Percentiles rank a stretch among this genome's conserved stretches.
These are phyloP conservation scores for Cerastoderma edule DNA, from an alignment of 2,888 invertebrate species.

Conservation along the genomic window DNA sequence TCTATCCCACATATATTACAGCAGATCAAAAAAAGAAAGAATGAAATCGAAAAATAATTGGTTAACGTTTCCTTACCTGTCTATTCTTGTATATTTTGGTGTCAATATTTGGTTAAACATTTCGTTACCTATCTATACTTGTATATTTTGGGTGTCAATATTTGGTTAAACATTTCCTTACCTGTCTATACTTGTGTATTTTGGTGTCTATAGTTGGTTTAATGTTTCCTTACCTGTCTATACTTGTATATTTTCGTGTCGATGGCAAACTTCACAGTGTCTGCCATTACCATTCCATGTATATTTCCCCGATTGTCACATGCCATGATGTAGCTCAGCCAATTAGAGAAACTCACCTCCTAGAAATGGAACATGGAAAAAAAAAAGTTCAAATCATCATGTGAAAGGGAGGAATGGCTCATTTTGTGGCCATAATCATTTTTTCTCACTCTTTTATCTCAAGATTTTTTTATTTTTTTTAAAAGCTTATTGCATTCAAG, in stretches of 20 bases:
- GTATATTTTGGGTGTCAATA: neutral
- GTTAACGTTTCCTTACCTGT: no score
- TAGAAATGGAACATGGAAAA: conserved; percentile 37
- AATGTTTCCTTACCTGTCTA: conserved; percentile 52
- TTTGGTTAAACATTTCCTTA: no score
- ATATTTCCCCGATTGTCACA: conserved; percentile 51
- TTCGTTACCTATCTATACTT: neutral
- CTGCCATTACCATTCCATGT: conserved; percentile 18
- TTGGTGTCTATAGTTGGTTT: no score
- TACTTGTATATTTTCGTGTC: conserved; percentile 42
- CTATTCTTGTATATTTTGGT: no score
- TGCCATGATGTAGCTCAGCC: conserved; percentile 42
- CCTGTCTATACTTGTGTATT: conserved; percentile 41
- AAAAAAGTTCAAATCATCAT: neutral
- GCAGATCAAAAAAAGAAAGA: no score
- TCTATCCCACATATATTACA: no score
- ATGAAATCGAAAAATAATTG: no score
- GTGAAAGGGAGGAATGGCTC: neutral
- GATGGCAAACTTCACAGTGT: conserved; percentile 2
- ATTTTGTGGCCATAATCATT: no score
- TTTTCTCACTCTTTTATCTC: conserved; percentile 10
- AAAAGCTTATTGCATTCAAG: no score
- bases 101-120: no score
- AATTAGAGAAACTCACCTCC: conserved; percentile 48
- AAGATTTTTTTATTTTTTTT: neutral